A percentile compares a stretch with the other conserved stretches of the same genome.
Evolutionary conservation across 2,113 vertebrate genomes (phyloP).

Genomic region (Athene noctua): DNA sequence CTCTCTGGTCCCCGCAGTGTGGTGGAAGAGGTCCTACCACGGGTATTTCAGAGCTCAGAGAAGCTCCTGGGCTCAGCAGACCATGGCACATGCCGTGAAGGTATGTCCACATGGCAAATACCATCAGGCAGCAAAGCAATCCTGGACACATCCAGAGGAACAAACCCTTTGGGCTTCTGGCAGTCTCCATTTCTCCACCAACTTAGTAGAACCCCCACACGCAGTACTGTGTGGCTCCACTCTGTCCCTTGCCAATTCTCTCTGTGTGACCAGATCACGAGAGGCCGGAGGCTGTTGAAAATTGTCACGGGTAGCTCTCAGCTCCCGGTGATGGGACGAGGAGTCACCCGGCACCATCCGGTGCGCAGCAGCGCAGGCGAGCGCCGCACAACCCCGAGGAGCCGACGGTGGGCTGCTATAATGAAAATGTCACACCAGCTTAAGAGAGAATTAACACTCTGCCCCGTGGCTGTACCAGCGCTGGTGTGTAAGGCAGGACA

Average conservation of each 20-base stretch:
- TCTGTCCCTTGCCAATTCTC: background rate
- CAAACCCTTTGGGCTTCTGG: background rate
- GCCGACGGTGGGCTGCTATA: background rate
- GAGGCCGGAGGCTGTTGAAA: background rate
- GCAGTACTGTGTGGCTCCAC: rapidly evolving
- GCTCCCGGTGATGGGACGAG: background rate
- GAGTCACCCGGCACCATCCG: background rate
- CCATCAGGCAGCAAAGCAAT: rapidly evolving
- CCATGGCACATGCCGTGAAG: background rate
- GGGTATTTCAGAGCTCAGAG: rapidly evolving
- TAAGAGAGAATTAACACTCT: background rate
- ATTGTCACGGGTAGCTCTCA: background rate
- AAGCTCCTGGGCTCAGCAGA: background rate
- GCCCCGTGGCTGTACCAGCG: background rate
- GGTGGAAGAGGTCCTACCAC: background rate
- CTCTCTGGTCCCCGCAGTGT: rapidly evolving
- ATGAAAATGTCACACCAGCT: background rate
- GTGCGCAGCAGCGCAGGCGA: background rate
- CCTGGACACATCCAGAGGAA: background rate
- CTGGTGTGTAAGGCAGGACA: background rate
- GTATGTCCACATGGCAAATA: rapidly evolving
- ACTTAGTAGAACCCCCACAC: background rate
- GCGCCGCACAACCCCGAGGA: background rate
- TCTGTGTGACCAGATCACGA: rapidly evolving
- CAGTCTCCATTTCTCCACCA: background rate